phyloP scores from a whole-genome alignment of 2,797 vertebrate genomes.

The Valencia hispanica region DNA sequence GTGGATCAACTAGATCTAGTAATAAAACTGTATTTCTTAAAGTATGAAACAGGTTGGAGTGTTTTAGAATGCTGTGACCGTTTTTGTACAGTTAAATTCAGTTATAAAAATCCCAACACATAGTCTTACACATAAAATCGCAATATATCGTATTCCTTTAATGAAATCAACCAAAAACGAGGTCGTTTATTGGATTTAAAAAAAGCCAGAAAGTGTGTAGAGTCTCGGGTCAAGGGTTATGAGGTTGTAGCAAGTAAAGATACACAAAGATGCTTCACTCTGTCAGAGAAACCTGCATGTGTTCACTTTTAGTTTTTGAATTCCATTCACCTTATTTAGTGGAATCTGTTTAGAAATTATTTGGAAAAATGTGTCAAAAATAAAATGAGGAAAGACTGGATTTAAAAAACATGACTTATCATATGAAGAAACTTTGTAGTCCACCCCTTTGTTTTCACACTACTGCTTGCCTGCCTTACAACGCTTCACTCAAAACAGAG shows the following conservation, averaged over 20 bases:
- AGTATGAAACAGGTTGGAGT: too few relatives aligned
- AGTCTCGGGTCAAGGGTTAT: background rate
- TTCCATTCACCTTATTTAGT: background rate
- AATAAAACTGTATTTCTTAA: too few relatives aligned
- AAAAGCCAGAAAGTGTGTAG: background rate
- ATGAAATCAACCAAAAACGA: too few relatives aligned
- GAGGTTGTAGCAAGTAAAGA: background rate
- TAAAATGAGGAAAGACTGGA: background rate
- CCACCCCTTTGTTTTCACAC: background rate
- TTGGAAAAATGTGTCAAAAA: background rate
- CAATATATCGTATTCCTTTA: too few relatives aligned
- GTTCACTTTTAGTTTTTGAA: background rate
- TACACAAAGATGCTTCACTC: background rate
- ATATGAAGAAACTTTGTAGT: background rate
- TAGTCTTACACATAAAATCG: too few relatives aligned
- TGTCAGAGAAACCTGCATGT: background rate
- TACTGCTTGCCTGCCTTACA: background rate
- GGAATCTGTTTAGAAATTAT: background rate
- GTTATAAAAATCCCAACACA: too few relatives aligned
- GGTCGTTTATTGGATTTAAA: too few relatives aligned
- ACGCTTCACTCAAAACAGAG: constrained; percentile 6
- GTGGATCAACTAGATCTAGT: too few relatives aligned
- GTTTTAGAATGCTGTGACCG: too few relatives aligned
- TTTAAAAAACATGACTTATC: background rate
- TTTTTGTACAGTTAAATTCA: too few relatives aligned